Evolutionary conservation across 2,797 vertebrate genomes (phyloP), one percentile per base, ranked within the genome.

Genomic region (Sebastiscus albofasciatus): DNA sequence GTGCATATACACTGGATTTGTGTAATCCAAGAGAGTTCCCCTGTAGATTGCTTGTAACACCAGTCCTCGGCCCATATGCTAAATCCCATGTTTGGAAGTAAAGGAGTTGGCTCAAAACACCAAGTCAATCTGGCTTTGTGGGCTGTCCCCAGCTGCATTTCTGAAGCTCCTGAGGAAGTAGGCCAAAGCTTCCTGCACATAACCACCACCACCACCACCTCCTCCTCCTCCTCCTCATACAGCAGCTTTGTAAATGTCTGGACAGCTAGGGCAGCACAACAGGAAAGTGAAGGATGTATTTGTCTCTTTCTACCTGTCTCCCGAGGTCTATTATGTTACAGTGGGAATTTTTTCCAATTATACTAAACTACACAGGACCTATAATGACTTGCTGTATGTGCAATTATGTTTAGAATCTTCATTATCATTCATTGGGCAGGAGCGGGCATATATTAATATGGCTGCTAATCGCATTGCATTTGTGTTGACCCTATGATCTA

Each of bases 91-190:
- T 90, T 75, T 81, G 26, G 83, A 81, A 89, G 72, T 75, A 67
- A 86, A 81, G 58, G 59, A 67, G 42, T 82, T 79, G 75, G 83
- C 82, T 83, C 66, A 55, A 81, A 84, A 70, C 18, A 3, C 64
- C 74, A 54, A 87, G 80, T 89, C 73, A 77, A 6, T 91, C 77
- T 90, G 81, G 77, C 59, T 91, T 87, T 89, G 67, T 92, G 79
- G 79, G 79, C 82, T 72, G 77, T 90, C 87, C 60, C 79, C 66
- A 81, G 60, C 77, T 70, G 66, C 88, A 93, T 94, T 94, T 91
- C 84, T 79, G 16, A 89, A 84, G 89, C 89, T 93, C 87, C 91
- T 84, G 77, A 94, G 93, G 93, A 95, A 95, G 87, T 90, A 90
- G 86, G 79, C 83, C 84, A 89, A 64, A 87, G 75, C 80, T 89